These are phyloP conservation scores for Oreortyx pictus DNA, from an alignment of 2,797 vertebrate species.

Conservation along the genomic window DNA sequence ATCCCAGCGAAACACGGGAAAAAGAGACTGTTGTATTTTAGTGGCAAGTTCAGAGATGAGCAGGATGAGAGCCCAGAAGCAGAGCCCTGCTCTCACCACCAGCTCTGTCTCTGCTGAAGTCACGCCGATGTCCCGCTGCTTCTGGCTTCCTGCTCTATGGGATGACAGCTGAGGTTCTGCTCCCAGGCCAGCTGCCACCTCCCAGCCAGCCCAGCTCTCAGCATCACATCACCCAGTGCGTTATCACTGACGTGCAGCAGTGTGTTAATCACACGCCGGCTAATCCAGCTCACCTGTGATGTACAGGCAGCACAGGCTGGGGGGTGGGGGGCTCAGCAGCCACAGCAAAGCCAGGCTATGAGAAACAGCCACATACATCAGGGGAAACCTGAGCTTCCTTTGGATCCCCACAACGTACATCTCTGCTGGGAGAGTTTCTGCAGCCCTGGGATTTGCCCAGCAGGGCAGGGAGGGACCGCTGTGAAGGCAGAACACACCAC, in stretches of 20 bases:
- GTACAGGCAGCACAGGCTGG: neutral
- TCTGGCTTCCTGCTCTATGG: rapidly evolving
- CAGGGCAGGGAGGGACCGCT: neutral
- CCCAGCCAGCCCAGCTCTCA: neutral
- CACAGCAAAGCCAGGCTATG: neutral
- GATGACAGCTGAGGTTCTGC: neutral
- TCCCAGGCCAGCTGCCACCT: neutral
- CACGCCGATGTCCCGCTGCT: neutral
- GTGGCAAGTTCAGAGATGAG: neutral
- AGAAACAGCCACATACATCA: neutral
- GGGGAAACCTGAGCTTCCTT: neutral
- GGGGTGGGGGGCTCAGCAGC: neutral
- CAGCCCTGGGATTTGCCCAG: rapidly evolving
- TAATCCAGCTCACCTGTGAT: neutral
- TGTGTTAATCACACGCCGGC: rapidly evolving
- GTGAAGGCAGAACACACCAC: neutral
- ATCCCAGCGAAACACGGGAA: rapidly evolving
- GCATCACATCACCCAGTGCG: neutral
- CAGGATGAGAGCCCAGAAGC: neutral
- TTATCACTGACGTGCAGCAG: neutral
- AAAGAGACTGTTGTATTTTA: neutral
- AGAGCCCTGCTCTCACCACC: rapidly evolving
- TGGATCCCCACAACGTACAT: neutral
- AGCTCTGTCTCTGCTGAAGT: neutral
- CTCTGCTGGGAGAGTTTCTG: neutral